Evolutionary conservation across 2,113 vertebrate species (phyloP), one percentile per base, ranked within the genome.

Genomic region (Larimichthys polyactis): DNA sequence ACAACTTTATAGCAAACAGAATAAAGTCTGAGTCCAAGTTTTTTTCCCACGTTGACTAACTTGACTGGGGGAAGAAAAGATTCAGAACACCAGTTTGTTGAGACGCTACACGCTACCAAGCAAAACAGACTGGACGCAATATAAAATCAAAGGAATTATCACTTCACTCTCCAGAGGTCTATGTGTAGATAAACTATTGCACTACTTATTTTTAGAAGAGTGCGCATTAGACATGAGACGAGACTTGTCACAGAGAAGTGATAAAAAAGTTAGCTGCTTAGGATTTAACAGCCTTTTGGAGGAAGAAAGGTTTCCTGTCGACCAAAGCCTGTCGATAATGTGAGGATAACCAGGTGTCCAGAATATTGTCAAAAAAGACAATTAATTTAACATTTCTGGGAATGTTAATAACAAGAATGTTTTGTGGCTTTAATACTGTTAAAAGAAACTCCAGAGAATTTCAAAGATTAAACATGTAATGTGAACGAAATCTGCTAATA

Each of bases 131-230:
- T 11, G 22, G 40, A 19, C 1, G 16, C 55, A 29, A 22, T 70
- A 62, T 27, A 63, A 48, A 79, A 66, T 73, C 32, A 58, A 20
- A 48, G 15, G 5, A 48, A 65, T 80, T 75, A 68, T 87, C 81
- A 73, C 82, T 73, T 76, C 15, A 73, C 36, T 77, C 78, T 72
- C 69, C 32, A 63, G 70, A 67, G 79, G 46, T 44, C n/a, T 11
- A 52, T 55, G 77, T 64, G 77, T 36, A 65, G 46, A 83, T 76
- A 76, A 78, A 70, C 51, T 24, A 14, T 54, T 51, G 9, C 16
- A 9, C 1, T 63, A 55, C 51, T 71, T 82, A 70, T 81, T 86
- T 79, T 83, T 80, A 86, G 71, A 75, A 71, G n/a, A 52, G 24
- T 14, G 3, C 0, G 17, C 19, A 75, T 71, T 27, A 73, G 63